Conservation (phyloP, 2,888 invertebrate species). For the Octonoba sinensis region DNA sequence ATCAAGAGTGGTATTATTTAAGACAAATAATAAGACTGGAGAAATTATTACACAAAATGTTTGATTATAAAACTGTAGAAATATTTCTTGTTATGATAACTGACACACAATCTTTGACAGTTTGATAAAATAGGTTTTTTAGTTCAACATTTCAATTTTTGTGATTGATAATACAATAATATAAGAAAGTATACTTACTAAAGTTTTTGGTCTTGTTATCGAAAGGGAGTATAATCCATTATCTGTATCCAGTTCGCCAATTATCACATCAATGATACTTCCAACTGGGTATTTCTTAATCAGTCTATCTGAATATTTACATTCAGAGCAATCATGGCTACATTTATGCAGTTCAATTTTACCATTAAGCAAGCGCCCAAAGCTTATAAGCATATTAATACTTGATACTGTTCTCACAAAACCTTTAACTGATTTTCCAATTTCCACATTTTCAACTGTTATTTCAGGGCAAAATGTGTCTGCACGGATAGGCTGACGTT, state of each 20-base stretch:
- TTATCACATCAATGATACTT: slow-evolving; percentile 1
- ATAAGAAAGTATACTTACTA: no score
- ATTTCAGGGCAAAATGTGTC: slow-evolving; percentile 7
- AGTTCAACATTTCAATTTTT: no score
- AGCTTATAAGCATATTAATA: background rate
- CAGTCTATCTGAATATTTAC: background rate
- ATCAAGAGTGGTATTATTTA: no score
- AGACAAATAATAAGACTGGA: no score
- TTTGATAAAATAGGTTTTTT: no score
- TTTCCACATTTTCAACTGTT: background rate
- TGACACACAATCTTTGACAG: no score
- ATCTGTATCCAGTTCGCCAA: background rate
- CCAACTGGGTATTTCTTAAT: slow-evolving; percentile 8
- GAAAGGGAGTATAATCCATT: no score
- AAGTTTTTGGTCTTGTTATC: no score
- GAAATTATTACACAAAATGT: no score
- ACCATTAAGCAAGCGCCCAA: slow-evolving; percentile 8
- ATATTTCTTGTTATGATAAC: no score
- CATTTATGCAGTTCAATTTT: background rate
- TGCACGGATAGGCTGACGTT: background rate
- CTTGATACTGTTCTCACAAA: background rate
- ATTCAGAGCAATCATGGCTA: background rate
- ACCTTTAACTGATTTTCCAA: background rate
- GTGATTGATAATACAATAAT: no score
- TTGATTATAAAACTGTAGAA: no score